A percentile compares a stretch with the other conserved stretches of the same genome.
phyloP scores from a whole-genome alignment of 2,888 invertebrate genomes.

The Pterobdella sp. region DNA sequence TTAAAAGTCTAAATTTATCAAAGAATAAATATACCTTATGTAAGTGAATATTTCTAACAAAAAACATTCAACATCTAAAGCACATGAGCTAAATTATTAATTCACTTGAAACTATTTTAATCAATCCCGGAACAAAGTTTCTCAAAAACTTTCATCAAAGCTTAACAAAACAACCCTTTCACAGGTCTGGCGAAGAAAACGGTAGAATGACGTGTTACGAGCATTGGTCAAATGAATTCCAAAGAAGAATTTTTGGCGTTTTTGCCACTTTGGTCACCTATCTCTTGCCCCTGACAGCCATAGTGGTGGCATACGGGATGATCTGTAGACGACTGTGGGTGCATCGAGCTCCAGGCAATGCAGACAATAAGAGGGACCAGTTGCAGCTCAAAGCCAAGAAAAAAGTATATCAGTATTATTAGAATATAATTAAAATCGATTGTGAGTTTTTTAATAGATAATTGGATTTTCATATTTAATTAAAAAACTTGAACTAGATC shows the following conservation, averaged over 20 bases:
- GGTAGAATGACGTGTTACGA: conserved; percentile 37
- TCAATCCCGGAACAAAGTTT: no score
- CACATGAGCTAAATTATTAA: no score
- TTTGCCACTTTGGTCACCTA: conserved; percentile 44
- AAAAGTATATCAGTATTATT: conserved; percentile 47
- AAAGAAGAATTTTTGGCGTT: conserved; percentile 42
- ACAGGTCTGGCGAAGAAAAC: background rate
- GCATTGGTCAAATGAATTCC: conserved; percentile 43
- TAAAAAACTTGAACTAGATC: background rate
- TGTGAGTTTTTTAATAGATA: background rate
- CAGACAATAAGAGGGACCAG: conserved; percentile 50
- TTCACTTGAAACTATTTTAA: no score
- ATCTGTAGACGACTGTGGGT: conserved; percentile 52
- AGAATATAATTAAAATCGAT: no score
- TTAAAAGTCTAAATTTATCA: no score
- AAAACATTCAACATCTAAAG: no score
- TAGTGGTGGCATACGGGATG: conserved; percentile 52
- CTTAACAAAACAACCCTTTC: no score
- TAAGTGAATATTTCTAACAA: no score
- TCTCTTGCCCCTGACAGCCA: conserved; percentile 49
- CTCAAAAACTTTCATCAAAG: no score
- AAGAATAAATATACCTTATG: no score
- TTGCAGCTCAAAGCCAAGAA: conserved; percentile 50
- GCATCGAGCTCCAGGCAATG: conserved; percentile 53
- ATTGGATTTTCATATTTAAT: background rate